phyloP scores from a whole-genome alignment of 2,797 vertebrate species.

The Jordanella pulchra region DNA sequence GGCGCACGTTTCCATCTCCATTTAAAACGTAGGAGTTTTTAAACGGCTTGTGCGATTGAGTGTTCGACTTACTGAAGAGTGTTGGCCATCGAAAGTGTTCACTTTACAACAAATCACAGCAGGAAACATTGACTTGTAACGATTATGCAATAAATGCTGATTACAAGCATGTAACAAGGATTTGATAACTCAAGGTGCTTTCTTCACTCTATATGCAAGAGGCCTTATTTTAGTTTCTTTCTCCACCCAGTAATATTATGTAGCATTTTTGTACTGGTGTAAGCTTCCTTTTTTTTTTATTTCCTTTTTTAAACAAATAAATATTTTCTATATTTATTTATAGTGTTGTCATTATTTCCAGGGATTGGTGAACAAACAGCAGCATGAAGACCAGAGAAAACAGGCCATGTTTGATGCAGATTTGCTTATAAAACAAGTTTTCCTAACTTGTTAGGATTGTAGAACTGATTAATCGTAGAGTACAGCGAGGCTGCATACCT shows the following conservation, averaged over 20 bases:
- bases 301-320: conserved; percentile 77
- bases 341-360: conserved; percentile 3
- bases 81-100: conserved; percentile 17
- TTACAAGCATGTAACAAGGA: conserved; percentile 63
- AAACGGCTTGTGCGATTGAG: background rate
- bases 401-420: too few relatives aligned
- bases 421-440: too few relatives aligned
- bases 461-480: too few relatives aligned
- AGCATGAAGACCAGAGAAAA: too few relatives aligned
- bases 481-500: too few relatives aligned
- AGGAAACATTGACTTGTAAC: conserved; percentile 55
- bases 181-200: conserved; percentile 70
- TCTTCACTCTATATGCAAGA: conserved; percentile 77
- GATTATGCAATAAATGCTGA: conserved; percentile 63
- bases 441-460: too few relatives aligned
- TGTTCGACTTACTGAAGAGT: conserved; percentile 11
- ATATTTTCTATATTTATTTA: conserved; percentile 84
- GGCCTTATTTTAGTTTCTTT: conserved; percentile 77
- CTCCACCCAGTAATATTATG: conserved; percentile 82
- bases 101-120: conserved; percentile 43
- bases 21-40: conserved; percentile 5
- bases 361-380: too few relatives aligned
- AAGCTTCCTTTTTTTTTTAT: conserved; percentile 76
- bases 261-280: conserved; percentile 83
- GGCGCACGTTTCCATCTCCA: background rate